Evolutionary conservation across 2,113 vertebrate genomes (phyloP), one percentile per base, ranked within the genome.

Genomic region (Prionailurus viverrinus): DNA sequence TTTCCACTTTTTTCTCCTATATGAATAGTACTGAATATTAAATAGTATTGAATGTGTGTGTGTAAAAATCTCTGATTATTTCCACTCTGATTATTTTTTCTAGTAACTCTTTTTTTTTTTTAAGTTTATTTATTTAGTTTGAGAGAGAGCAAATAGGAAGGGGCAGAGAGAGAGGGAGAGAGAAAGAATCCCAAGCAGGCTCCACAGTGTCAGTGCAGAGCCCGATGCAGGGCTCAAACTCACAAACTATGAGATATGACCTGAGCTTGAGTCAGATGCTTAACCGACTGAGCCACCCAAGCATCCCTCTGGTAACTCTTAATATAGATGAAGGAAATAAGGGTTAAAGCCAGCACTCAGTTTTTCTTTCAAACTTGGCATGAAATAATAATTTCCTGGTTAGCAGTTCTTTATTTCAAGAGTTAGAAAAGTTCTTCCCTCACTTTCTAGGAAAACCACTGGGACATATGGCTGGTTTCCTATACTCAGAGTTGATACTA

Each of bases 331-430:
- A 90, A 84, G 23, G 55, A 85, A 80, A 45, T 81, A 58, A 76
- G 27, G 90, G 15, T 86, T 95, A 86, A 90, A 91, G 18, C 16
- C 2, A 74, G 13, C 23, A 80, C 19, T 80, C 25, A 85, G 31
- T 85, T 85, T 97, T 95, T 78, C 69, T 33, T 74, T 97, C 7
- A 76, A 94, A 69, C 15, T 36, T 48, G 21, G 15, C 68, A 63
- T 91, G 86, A 95, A 87, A 53, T 93, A 86, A 68, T 51, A 85
- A 79, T 76, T 55, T 90, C 39, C 13, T 82, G 21, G 91, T 81
- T 11, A 88, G 41, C 21, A n/a, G 16, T 97, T 91, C 41, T 68
- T 79, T 85, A 66, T 68, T 87, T 83, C 27, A 68, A 39, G 74
- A 78, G 33, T 82, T 92, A 69, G 69, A 61, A 91, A 91, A 61